phyloP scores from a whole-genome alignment of 1,140 invertebrate genomes.

The Pseudomyrmex sp. region DNA sequence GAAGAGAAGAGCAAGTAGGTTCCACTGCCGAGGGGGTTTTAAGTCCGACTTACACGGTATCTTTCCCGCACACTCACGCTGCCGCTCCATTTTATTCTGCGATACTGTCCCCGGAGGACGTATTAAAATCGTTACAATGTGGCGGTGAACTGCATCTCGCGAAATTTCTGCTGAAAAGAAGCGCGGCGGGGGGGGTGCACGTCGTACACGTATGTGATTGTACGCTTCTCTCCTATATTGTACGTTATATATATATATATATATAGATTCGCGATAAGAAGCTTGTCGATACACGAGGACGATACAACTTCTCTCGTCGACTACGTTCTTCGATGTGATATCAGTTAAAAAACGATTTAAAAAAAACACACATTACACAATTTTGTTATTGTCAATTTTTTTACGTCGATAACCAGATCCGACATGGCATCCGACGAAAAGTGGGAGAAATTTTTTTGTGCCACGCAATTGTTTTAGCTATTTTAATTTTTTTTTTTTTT shows the following conservation, averaged over 20 bases:
- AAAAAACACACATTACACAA: neutral
- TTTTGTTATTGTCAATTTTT: too few species aligned
- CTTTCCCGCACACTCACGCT: constrained; percentile 79
- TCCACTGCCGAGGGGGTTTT: constrained; percentile 75
- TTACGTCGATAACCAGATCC: too few species aligned
- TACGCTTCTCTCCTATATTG: constrained; percentile 59
- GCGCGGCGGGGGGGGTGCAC: neutral
- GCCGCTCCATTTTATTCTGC: constrained; percentile 76
- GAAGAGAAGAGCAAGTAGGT: constrained; percentile 42
- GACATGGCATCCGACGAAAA: neutral
- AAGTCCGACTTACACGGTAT: constrained; percentile 84
- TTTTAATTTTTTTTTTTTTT: neutral
- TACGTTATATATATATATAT: neutral
- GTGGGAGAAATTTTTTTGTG: neutral
- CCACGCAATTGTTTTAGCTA: neutral
- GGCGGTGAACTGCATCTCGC: constrained; percentile 58
- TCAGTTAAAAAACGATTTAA: neutral
- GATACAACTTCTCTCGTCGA: constrained; percentile 15
- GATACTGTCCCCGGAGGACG: constrained; percentile 72
- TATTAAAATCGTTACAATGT: constrained; percentile 82
- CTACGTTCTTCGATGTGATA: neutral
- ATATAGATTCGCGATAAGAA: constrained; percentile 44
- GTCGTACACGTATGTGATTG: constrained; percentile 49
- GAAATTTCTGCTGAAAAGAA: constrained; percentile 50
- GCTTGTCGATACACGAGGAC: constrained; percentile 20